Evolutionary conservation across 2,888 invertebrate species (phyloP).

Genomic region (Imbricaverruca yamaguchii): DNA sequence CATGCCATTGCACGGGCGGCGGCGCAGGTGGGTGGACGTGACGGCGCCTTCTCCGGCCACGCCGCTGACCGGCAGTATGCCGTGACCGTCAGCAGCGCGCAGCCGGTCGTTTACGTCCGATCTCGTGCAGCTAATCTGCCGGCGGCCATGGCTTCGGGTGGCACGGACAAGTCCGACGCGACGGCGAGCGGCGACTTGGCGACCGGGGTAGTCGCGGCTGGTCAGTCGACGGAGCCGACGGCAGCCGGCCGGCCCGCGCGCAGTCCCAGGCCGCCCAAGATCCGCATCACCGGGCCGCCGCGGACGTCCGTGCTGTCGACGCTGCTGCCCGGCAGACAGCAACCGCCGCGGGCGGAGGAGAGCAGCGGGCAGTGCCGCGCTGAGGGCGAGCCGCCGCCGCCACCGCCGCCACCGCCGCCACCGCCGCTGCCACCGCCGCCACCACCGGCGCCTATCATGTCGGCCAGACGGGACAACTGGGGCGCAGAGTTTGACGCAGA

Average conservation of each 20-base stretch:
- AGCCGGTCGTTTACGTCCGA: not conserved
- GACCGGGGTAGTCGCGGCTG: not conserved
- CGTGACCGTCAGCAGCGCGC: too few species aligned
- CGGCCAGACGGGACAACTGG: not conserved
- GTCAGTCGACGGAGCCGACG: not conserved
- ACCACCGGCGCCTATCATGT: not conserved
- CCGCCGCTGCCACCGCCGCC: not conserved
- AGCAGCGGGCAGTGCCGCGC: not conserved
- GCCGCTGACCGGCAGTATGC: not conserved
- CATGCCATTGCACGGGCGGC: not conserved
- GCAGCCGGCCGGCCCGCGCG: not conserved
- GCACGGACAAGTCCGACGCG: not conserved
- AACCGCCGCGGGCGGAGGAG: not conserved
- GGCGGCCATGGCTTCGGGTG: not conserved
- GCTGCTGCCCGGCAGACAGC: not conserved
- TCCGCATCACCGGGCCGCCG: not conserved
- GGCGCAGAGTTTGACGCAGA: not conserved
- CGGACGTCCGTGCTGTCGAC: not conserved
- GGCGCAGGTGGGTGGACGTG: not conserved
- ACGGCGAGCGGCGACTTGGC: not conserved
- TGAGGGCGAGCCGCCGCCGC: not conserved
- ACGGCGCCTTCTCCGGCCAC: not conserved
- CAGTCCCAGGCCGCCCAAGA: constrained; percentile 2
- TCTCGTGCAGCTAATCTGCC: constrained; percentile 15
- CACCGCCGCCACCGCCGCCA: not conserved